Conservation (phyloP, 2,113 vertebrate genomes). For the Shinisaurus crocodilurus region DNA sequence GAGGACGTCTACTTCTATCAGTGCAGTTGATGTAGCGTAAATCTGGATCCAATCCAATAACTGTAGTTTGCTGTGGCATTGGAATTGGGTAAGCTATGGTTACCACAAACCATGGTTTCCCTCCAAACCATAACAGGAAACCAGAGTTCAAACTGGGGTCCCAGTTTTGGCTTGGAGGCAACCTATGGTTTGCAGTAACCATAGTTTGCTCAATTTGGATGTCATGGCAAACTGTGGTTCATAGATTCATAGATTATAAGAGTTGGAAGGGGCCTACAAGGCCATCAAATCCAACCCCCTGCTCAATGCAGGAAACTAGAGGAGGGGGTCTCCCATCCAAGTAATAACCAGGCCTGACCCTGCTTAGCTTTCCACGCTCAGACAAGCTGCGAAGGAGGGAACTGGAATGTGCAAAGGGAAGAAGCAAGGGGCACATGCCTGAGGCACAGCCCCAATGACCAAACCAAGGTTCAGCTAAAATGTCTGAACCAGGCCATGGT, state of each 20-base stretch:
- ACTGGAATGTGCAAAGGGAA: neutral
- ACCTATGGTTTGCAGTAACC: neutral
- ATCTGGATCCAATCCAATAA: neutral
- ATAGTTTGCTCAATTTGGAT: neutral
- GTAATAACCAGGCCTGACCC: no score
- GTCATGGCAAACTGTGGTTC: neutral
- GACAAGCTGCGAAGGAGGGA: no score
- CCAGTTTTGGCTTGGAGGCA: neutral
- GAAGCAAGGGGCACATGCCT: neutral
- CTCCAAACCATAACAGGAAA: neutral
- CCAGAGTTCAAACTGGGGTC: neutral
- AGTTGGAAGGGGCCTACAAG: no score
- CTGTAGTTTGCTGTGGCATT: neutral
- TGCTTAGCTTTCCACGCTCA: no score
- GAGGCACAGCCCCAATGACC: no score
- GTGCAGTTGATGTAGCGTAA: no score
- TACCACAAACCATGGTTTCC: neutral
- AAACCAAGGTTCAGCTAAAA: neutral
- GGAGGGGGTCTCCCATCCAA: no score
- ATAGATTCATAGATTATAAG: no score
- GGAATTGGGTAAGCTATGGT: neutral
- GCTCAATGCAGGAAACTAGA: no score
- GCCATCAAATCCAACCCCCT: no score
- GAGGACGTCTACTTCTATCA: no score
- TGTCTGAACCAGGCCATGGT: neutral